These are phyloP conservation scores for Melanocharis versteri DNA, from an alignment of 2,113 vertebrate species.

Conservation along the genomic window DNA sequence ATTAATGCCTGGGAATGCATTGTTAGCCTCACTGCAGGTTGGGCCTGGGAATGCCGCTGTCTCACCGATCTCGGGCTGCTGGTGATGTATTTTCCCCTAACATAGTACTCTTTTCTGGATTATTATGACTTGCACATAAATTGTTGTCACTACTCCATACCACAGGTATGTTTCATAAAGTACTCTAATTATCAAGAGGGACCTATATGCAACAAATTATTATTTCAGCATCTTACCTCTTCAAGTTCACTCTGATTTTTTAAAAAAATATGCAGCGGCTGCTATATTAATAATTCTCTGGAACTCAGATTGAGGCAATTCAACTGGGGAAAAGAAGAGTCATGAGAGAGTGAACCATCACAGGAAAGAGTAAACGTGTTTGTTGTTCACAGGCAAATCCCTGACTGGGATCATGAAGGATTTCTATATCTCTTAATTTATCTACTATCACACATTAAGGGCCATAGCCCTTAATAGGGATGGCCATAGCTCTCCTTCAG, in stretches of 20 bases:
- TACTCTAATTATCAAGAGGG: not conserved
- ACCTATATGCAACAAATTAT: not conserved
- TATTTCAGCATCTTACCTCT: not conserved
- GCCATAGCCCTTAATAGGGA: not conserved
- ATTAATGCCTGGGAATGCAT: not conserved
- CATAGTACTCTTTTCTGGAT: not conserved
- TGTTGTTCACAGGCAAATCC: not conserved
- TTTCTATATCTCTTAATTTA: not conserved
- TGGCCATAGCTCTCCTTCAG: not conserved
- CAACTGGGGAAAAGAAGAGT: not conserved
- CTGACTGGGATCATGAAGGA: not conserved
- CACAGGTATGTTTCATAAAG: not conserved
- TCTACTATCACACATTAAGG: not conserved
- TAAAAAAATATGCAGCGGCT: not conserved
- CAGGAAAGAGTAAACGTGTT: not conserved
- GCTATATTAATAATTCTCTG: not conserved
- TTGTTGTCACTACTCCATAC: not conserved
- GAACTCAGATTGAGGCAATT: not conserved
- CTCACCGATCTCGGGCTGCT: not conserved
- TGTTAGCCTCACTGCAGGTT: accelerated
- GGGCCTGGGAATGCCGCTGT: not conserved
- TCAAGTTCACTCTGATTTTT: not conserved
- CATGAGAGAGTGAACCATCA: not conserved
- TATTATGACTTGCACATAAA: not conserved
- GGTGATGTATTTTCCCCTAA: not conserved